Percentiles rank a stretch among this genome's conserved stretches.
These are phyloP conservation scores for Nymphalis c-album DNA, from an alignment of 2,888 invertebrate genomes.

Conservation along the genomic window DNA sequence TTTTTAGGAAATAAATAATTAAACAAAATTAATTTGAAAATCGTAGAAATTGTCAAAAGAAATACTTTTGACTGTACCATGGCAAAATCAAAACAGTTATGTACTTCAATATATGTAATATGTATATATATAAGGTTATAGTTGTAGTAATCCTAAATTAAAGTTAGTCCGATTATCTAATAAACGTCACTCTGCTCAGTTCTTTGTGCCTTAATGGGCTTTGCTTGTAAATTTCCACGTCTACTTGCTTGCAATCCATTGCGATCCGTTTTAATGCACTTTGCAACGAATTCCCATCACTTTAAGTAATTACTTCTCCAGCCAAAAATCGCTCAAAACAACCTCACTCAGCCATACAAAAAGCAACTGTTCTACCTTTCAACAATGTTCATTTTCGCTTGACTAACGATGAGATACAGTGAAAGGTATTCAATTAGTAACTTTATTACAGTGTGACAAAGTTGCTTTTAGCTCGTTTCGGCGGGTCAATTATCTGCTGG, in stretches of 20 bases:
- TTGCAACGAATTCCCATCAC: constrained; percentile 15
- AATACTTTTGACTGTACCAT: too few species aligned
- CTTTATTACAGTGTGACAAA: constrained; percentile 5
- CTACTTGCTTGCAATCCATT: constrained; percentile 3
- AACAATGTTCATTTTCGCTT: not conserved
- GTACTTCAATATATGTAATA: not conserved
- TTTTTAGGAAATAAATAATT: not conserved
- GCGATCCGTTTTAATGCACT: constrained; percentile 16
- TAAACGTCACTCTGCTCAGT: not conserved
- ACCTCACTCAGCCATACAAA: not conserved
- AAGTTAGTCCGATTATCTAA: not conserved
- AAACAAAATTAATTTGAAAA: too few species aligned
- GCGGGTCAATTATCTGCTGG: constrained; percentile 1
- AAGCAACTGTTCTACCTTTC: not conserved
- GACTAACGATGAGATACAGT: not conserved
- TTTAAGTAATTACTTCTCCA: constrained; percentile 27
- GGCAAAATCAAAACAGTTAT: not conserved
- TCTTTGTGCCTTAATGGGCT: not conserved
- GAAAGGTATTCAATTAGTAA: not conserved
- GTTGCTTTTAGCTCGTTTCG: constrained; percentile 10
- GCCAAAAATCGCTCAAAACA: constrained; percentile 19
- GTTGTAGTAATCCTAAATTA: not conserved
- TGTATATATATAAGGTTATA: not conserved
- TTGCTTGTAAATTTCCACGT: constrained; percentile 3
- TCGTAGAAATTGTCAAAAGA: too few species aligned